phyloP scores from a whole-genome alignment of 2,797 vertebrate genomes.

The Centropyge bicolor region DNA sequence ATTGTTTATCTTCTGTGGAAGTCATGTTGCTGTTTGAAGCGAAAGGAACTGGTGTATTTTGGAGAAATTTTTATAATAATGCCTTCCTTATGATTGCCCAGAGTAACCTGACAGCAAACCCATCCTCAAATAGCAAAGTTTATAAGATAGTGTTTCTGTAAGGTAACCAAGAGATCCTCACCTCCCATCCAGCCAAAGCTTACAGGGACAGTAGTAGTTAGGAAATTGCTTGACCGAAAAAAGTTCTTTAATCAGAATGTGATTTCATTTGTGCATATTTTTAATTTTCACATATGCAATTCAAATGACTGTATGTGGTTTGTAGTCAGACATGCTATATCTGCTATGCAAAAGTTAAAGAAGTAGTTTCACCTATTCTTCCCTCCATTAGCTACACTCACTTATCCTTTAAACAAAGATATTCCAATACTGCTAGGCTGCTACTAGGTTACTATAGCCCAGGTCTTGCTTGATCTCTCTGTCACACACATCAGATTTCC shows the following conservation, averaged over 20 bases:
- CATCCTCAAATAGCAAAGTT: not conserved
- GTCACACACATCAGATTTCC: too few species aligned
- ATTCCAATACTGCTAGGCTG: too few species aligned
- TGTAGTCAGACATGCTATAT: not conserved
- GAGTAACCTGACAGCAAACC: not conserved
- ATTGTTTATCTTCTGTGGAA: constrained; percentile 2
- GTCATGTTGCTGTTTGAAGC: not conserved
- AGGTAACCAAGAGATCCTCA: not conserved
- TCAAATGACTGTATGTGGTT: not conserved
- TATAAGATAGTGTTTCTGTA: not conserved
- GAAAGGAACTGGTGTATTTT: not conserved
- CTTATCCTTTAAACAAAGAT: not conserved
- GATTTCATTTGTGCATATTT: not conserved
- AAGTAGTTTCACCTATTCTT: not conserved
- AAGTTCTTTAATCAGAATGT: not conserved
- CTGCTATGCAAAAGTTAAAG: not conserved
- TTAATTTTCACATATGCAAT: not conserved
- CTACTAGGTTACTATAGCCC: too few species aligned
- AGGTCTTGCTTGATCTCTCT: too few species aligned
- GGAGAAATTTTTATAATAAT: not conserved
- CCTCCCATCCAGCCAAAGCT: not conserved
- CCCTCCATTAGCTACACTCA: not conserved
- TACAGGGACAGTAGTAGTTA: not conserved
- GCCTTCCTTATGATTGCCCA: not conserved
- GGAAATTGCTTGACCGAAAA: not conserved